Evolutionary conservation across 1,140 invertebrate species (phyloP), one percentile per base, ranked within the genome.

Genomic region (Amphibalanus amphitrite): DNA sequence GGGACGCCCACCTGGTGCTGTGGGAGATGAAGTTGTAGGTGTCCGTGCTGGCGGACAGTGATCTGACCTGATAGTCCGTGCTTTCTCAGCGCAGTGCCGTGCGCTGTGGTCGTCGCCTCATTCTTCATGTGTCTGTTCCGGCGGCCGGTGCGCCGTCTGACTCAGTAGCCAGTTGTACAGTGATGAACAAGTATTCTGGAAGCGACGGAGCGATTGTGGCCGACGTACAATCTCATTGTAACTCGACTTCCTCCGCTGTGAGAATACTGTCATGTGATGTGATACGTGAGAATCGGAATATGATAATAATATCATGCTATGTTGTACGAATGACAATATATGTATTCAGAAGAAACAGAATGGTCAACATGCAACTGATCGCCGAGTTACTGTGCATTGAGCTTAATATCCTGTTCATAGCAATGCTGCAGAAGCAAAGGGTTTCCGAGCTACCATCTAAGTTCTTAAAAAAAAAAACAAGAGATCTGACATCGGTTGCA

Each of bases 21-120:
- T 93, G 91, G 91, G 92, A 94, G 82, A 90, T 91, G 84, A 92
- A 93, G 77, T 86, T 93, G 84, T 93, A 75, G 74, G 69, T 30
- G 70, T 25, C 70, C 67, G 29, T 3, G 70, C 29, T 29, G 29
- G 33, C 70, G 67, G 64, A 10, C 29, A 28, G 70, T 65, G 25
- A 70, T 70, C 65, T 70, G 28, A 65, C 29, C 70, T 29, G 33
- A 70, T 29, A 59, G 29, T 65, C 47, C 10, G 13, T 13, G 10
- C 13, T 59, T 23, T 13, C 47, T 59, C 47, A 20, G 20, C 10
- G 10, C 47, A 20, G 47, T 59, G 47, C 20, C 23, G 47, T 20
- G 47, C 33, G 33, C 33, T 38, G 33, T 13, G 6, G 20, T 17
- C n/a, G 47, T 1, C 17, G 47, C 13, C 17, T 59, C 47, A 59